Evolutionary conservation across 2,797 vertebrate species (phyloP).

Genomic region (Esox masquinongy): DNA sequence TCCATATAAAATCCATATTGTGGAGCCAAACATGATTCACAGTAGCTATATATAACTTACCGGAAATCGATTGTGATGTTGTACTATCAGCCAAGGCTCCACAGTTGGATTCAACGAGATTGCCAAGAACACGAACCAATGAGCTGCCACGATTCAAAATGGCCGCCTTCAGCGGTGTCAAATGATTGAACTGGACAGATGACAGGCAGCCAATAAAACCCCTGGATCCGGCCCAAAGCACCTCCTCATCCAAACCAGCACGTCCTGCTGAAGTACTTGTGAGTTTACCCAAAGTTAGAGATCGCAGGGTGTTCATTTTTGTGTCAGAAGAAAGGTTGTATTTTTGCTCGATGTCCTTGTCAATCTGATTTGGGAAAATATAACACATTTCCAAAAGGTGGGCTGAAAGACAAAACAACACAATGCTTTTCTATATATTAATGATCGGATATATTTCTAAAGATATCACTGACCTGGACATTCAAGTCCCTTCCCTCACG

Average conservation of each 20-base stretch:
- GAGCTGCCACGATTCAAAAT: conserved; percentile 74
- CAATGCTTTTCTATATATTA: background rate
- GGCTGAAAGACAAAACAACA: background rate
- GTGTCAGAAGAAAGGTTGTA: conserved; percentile 79
- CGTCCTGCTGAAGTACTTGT: conserved; percentile 76
- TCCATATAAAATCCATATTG: background rate
- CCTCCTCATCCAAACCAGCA: conserved; percentile 70
- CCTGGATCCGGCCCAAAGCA: conserved; percentile 72
- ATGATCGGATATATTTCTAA: background rate
- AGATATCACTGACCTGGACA: conserved; percentile 73
- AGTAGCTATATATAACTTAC: conserved; percentile 51
- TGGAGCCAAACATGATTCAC: background rate
- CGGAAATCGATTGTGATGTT: conserved; percentile 78
- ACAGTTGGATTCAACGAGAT: conserved; percentile 78
- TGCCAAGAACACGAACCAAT: conserved; percentile 74
- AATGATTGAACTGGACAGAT: conserved; percentile 83
- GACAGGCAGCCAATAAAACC: conserved; percentile 85
- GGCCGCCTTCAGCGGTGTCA: conserved; percentile 84
- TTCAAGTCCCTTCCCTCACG: conserved; percentile 77
- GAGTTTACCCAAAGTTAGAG: conserved; percentile 82
- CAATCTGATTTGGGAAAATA: conserved; percentile 66
- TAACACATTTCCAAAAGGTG: conserved; percentile 6
- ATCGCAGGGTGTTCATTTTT: conserved; percentile 76
- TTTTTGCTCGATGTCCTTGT: conserved; percentile 76
- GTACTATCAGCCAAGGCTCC: conserved; percentile 69